These are phyloP conservation scores for Megaceryle maxima DNA, from an alignment of 2,113 vertebrate genomes.

Conservation along the genomic window DNA sequence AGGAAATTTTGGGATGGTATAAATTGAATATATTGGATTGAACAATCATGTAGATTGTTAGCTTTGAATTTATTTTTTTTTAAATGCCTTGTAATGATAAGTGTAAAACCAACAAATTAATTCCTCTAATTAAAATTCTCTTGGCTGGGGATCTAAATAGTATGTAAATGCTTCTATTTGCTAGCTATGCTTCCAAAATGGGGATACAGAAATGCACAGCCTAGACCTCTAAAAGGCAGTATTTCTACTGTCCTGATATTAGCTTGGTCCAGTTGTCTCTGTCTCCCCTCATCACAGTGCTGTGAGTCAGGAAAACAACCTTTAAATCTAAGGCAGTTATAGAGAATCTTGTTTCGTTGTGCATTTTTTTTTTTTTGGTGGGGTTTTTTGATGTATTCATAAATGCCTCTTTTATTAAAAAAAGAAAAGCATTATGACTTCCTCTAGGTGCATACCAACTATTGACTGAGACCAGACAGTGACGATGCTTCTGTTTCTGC, in stretches of 20 bases:
- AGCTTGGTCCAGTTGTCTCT: neutral
- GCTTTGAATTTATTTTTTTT: neutral
- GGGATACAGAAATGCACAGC: neutral
- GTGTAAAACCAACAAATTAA: neutral
- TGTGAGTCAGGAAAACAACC: neutral
- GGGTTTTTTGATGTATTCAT: neutral
- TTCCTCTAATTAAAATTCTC: neutral
- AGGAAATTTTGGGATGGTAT: neutral
- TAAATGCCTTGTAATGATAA: neutral
- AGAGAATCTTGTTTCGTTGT: neutral
- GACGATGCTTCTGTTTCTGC: neutral
- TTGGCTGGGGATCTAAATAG: neutral
- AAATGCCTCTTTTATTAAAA: neutral
- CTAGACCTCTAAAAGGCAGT: neutral
- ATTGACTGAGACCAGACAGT: neutral
- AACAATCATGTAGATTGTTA: neutral
- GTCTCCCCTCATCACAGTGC: fast-evolving
- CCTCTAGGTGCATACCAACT: neutral
- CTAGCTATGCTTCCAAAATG: neutral
- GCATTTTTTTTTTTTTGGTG: neutral
- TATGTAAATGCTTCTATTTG: neutral
- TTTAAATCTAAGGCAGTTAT: neutral
- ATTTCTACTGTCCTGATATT: neutral
- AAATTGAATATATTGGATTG: neutral
- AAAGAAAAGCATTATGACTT: neutral